phyloP scores from a whole-genome alignment of 2,797 vertebrate genomes.

The Falco peregrinus region DNA sequence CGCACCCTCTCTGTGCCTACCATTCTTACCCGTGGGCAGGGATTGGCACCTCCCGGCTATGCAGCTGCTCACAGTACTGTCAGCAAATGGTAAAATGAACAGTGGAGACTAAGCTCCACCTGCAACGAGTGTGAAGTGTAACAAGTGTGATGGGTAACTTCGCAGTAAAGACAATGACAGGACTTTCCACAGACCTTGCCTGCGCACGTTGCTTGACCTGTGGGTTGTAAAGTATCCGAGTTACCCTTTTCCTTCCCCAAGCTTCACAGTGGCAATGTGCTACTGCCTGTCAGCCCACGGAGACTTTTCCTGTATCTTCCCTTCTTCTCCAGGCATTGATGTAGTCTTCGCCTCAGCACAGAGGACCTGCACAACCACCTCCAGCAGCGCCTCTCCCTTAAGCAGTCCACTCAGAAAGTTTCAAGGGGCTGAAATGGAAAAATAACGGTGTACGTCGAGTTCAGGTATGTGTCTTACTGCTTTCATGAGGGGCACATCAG shows the following conservation, averaged over 20 bases:
- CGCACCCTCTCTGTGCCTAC: rapidly evolving
- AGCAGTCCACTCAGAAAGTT: background rate
- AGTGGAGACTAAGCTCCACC: background rate
- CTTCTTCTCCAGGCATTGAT: background rate
- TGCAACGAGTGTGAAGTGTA: background rate
- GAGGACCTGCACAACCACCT: background rate
- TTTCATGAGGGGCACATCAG: background rate
- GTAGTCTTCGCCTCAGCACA: background rate
- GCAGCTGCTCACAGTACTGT: background rate
- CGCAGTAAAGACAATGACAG: background rate
- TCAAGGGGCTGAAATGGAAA: background rate
- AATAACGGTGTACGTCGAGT: background rate
- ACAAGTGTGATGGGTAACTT: background rate
- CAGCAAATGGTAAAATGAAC: background rate
- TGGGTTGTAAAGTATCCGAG: background rate
- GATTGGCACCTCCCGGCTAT: background rate
- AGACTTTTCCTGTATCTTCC: background rate
- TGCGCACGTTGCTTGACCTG: background rate
- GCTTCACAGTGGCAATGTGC: background rate
- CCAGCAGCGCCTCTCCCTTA: background rate
- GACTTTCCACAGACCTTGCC: background rate
- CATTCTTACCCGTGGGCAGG: background rate
- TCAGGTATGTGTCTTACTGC: background rate
- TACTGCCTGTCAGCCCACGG: background rate
- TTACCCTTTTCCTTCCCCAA: background rate